Base-by-base conservation (phyloP, 2,797 vertebrate species). In the Tolypeutes matacus region DNA sequence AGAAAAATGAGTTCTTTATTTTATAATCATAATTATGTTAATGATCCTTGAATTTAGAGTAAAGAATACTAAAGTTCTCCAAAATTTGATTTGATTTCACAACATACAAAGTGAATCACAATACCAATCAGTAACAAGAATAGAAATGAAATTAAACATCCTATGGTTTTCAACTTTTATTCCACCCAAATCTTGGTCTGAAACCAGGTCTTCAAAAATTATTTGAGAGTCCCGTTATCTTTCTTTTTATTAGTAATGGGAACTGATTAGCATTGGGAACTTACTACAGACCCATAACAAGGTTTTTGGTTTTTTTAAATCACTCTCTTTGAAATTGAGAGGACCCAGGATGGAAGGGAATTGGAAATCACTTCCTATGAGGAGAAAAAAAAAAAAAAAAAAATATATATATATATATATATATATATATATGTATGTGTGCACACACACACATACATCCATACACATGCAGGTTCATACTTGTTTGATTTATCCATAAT, bases 241-340 rank as follows among this genome's bases (percentile, higher is more conserved):
- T 92, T 93, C 56, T 85, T 83, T 91, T 83, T 46, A 42, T 87
- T 60, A 46, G 12, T 31, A 92, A 65, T 86, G 58, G 51, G 23
- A 93, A 84, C 4, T 83, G 86, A 78, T 6, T 56, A 56, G 56
- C 56, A 56, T 2, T 56, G 56, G 56, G 56, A 56, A 21, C 7
- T 25, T 25, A 82, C 49, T 69, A 27, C 29, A 87, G n/a, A 81
- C 42, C 3, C 13, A 78, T 36, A 51, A 95, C 85, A 89, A 49
- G 3, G 10, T 93, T 83, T 58, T 46, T 46, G 46, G 46, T 46
- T 60, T 86, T 87, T 80, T 72, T 94, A 93, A 95, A 82, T 53
- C n/a, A 51, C 7, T 83, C 20, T 67, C 17, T 83, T 34, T 91
- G 53, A 96, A 89, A 65, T 78, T 17, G 62, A 89, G 49, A 89